Evolutionary conservation across 2,888 invertebrate genomes (phyloP), one percentile per base, ranked within the genome.

Genomic region (Thalpophila matura): DNA sequence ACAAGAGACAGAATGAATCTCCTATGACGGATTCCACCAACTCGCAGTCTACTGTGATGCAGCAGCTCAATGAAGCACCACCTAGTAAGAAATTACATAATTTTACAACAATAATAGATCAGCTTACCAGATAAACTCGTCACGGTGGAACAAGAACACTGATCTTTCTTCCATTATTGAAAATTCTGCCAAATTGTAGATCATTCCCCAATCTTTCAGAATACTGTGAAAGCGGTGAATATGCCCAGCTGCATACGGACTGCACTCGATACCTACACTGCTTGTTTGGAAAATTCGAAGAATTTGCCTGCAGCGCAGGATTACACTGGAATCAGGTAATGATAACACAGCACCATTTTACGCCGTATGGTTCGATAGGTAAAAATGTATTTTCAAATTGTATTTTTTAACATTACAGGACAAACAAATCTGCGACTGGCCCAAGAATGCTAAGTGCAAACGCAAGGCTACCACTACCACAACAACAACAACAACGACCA

Each of bases 201-300:
- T 14, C 6, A 35, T 43, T 27, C 4, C 42, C 1, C n/a, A 54
- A 35, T 55, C 54, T 85, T 81, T 78, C 95, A 83, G 96, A 95
- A 43, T 88, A 81, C 66, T 89, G 97, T 84, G 94, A 96, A 63
- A 96, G 95, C 47, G 97, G 97, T n/a, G 90, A 95, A 59, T 97
- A 96, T 79, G 95, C 96, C 0, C 89, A 95, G 0, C 94, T 96
- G 74, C 96, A 97, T 0, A 95, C 95, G 0, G 97, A 98, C 81
- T 98, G 98, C 82, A 94, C 95, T 0, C 96, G 96, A 54, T 98
- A 98, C 84, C 94, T 96, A 65, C 96, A 97, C 68, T 98, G 98
- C 79, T 91, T 98, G 16, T 98, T 98, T 96, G 97, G 97, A 29
- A 96, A 97, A 80, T 96, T 96, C 61, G 96, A 97, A 85, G 95